These are phyloP conservation scores for Drosophila neotestacea DNA, from an alignment of 2,888 invertebrate genomes.

Conservation along the genomic window DNA sequence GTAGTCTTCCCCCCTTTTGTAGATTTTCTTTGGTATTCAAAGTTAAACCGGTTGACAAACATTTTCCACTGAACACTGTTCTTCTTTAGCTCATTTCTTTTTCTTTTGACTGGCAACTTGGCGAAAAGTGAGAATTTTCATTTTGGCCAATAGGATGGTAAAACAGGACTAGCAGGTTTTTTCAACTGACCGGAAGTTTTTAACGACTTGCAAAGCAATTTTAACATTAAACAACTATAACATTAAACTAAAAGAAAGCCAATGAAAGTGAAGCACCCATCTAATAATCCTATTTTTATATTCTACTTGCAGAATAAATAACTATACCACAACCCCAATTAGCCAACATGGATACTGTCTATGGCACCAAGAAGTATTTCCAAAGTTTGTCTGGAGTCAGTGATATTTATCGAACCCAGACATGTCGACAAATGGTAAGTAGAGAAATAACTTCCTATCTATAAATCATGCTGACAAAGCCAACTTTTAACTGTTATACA, in stretches of 20 bases:
- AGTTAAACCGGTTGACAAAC: slow-evolving; percentile 46
- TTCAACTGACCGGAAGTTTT: slow-evolving; percentile 43
- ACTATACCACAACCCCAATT: not conserved
- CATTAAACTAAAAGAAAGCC: slow-evolving; percentile 16
- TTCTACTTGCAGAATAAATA: not conserved
- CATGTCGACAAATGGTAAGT: slow-evolving; percentile 85
- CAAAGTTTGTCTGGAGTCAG: slow-evolving; percentile 85
- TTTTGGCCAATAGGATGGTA: slow-evolving; percentile 30
- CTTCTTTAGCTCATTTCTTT: slow-evolving; percentile 33
- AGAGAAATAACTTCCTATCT: slow-evolving; percentile 1
- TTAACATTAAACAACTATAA: not conserved
- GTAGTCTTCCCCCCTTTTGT: not conserved
- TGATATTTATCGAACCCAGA: slow-evolving; percentile 84
- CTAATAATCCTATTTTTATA: slow-evolving; percentile 9
- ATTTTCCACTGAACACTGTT: slow-evolving; percentile 49
- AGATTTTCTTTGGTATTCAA: slow-evolving; percentile 5
- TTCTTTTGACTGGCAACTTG: slow-evolving; percentile 27
- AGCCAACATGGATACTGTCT: slow-evolving; percentile 84
- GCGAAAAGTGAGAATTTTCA: slow-evolving; percentile 81
- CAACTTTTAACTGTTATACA: slow-evolving; percentile 33
- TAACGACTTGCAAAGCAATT: slow-evolving; percentile 27
- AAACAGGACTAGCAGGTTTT: slow-evolving; percentile 78
- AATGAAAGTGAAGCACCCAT: slow-evolving; percentile 23
- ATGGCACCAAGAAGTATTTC: slow-evolving; percentile 85
- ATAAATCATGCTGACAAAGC: slow-evolving; percentile 37